Percentiles rank a stretch among this genome's conserved stretches.
Conservation (phyloP, 2,113 vertebrate species). For the Phaethon lepturus region DNA sequence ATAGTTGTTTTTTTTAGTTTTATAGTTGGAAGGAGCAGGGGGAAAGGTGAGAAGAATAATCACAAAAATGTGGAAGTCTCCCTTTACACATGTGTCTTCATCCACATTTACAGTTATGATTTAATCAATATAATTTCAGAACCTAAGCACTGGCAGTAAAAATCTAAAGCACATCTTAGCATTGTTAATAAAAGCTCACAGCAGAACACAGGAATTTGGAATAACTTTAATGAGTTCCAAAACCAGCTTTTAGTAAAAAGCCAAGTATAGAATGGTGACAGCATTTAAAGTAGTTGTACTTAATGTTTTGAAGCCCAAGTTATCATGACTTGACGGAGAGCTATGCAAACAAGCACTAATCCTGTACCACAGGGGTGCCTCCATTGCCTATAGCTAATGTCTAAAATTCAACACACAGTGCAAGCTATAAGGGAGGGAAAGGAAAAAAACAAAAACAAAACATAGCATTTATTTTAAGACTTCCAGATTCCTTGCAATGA, state of each 20-base stretch:
- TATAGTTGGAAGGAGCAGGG: fast-evolving
- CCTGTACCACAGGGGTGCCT: neutral
- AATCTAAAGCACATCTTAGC: neutral
- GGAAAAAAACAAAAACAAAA: neutral
- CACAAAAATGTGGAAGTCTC: neutral
- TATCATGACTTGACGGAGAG: neutral
- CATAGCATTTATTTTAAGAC: neutral
- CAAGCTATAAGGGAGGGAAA: neutral
- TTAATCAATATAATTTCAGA: neutral
- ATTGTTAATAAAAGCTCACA: neutral
- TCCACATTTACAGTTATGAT: neutral
- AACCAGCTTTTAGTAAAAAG: neutral
- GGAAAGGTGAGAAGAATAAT: neutral
- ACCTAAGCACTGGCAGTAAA: neutral
- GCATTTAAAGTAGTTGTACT: neutral
- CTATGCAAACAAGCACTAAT: neutral
- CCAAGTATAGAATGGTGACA: neutral
- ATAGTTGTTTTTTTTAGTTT: no score
- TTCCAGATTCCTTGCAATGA: neutral
- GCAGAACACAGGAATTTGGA: neutral
- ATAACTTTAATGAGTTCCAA: neutral
- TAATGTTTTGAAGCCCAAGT: neutral
- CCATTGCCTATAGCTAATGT: fast-evolving
- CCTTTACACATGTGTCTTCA: neutral
- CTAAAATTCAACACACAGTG: neutral